These are phyloP conservation scores for Phymanthus crucifer DNA, from an alignment of 92 coral and sea anemone species.

Conservation along the genomic window DNA sequence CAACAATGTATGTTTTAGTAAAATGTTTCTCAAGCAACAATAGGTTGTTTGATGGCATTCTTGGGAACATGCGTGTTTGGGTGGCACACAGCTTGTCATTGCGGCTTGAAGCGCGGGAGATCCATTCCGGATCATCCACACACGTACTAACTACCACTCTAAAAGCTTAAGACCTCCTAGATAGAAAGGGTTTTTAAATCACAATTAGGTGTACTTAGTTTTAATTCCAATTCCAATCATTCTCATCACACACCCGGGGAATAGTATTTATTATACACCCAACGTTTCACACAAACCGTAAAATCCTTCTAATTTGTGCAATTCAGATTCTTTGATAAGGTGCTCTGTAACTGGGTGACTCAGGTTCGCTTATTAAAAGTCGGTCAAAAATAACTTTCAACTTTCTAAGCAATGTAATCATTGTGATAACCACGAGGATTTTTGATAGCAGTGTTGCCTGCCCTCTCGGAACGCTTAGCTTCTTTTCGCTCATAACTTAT, in stretches of 20 bases:
- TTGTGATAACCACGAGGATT: too few relatives aligned
- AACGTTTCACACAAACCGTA: background rate
- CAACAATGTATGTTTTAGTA: background rate
- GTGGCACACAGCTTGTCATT: slow-evolving; percentile 20
- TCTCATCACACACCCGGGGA: background rate
- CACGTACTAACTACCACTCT: slow-evolving; percentile 14
- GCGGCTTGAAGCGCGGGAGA: slow-evolving; percentile 36
- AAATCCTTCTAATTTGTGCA: background rate
- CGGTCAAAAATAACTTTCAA: too few relatives aligned
- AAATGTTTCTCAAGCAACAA: background rate
- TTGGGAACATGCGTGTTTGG: slow-evolving; percentile 19
- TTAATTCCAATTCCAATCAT: background rate
- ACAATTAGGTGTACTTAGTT: background rate
- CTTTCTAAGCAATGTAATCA: too few relatives aligned
- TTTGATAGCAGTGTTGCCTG: too few relatives aligned
- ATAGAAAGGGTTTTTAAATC: background rate
- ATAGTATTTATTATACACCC: background rate
- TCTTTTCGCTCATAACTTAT: too few relatives aligned
- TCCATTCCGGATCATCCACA: slow-evolving; percentile 24
- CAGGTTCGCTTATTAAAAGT: too few relatives aligned
- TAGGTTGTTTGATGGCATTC: background rate
- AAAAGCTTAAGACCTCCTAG: slow-evolving; percentile 27
- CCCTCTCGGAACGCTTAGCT: too few relatives aligned
- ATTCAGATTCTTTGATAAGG: background rate
- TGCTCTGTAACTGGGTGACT: too few relatives aligned